These are phyloP conservation scores for Hemitrygon akajei DNA, from an alignment of 2,797 vertebrate genomes.

Conservation along the genomic window DNA sequence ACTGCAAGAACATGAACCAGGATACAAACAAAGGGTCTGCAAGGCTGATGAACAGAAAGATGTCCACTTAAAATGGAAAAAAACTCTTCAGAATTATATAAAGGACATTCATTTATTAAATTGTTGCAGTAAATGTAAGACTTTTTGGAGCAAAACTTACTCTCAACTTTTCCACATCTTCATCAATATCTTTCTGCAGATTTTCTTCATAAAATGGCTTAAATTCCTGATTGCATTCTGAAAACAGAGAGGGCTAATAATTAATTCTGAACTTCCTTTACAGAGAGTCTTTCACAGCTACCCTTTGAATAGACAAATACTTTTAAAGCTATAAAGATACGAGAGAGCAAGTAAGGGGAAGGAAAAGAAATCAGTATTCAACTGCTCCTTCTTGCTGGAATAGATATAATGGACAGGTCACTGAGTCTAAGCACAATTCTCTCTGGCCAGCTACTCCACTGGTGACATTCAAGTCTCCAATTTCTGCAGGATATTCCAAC, in stretches of 20 bases:
- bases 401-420: no score
- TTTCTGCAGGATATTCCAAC: no score
- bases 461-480: no score
- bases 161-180: constrained; percentile 62
- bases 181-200: constrained; percentile 58
- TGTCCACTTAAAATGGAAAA: background rate
- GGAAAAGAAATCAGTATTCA: no score
- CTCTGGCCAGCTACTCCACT: no score
- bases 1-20: no score
- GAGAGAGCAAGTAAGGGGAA: no score
- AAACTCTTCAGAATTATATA: background rate
- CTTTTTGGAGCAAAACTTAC: constrained; percentile 54
- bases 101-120: background rate
- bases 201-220: constrained; percentile 63
- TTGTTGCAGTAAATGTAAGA: background rate
- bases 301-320: no score
- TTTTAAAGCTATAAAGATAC: no score
- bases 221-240: constrained; percentile 68
- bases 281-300: background rate
- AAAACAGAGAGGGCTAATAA: constrained; percentile 34
- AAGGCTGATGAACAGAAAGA: background rate
- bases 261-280: background rate
- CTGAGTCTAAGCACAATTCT: no score
- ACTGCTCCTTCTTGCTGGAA: no score
- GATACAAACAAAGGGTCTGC: no score